Evolutionary conservation across 2,113 vertebrate genomes (phyloP).

Genomic region (Poicephalus gulielmi): DNA sequence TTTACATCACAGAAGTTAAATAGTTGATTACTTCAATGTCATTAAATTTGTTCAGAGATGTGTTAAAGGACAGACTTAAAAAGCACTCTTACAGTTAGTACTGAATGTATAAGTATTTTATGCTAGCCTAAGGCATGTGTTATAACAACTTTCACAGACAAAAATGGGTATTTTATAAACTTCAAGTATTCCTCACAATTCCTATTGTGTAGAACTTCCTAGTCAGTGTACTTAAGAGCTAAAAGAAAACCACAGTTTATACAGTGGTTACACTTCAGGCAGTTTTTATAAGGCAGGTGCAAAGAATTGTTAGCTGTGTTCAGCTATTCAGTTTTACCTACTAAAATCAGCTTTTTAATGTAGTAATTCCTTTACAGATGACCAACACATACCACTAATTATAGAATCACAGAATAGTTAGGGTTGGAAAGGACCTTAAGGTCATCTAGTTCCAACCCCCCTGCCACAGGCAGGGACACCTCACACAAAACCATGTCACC

Average conservation of each 20-base stretch:
- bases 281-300: neutral
- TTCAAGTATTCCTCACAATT: neutral
- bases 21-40: neutral
- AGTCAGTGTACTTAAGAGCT: neutral
- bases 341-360: neutral
- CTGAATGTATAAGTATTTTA: neutral
- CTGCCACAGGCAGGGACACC: no score
- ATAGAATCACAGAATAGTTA: no score
- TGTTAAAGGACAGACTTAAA: neutral
- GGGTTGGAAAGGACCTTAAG: no score
- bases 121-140: neutral
- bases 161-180: neutral
- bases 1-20: neutral
- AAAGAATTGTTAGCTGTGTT: neutral
- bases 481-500: no score
- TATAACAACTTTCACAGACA: neutral
- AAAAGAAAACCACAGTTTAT: neutral
- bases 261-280: neutral
- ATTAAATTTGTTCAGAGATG: neutral
- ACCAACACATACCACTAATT: accelerated
- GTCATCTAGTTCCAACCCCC: no score
- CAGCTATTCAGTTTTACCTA: neutral
- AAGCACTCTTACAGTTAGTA: neutral
- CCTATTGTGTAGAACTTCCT: neutral
- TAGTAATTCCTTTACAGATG: neutral